Evolutionary conservation across 2,888 invertebrate genomes (phyloP).

Genomic region (Stenotaenia linearis): DNA sequence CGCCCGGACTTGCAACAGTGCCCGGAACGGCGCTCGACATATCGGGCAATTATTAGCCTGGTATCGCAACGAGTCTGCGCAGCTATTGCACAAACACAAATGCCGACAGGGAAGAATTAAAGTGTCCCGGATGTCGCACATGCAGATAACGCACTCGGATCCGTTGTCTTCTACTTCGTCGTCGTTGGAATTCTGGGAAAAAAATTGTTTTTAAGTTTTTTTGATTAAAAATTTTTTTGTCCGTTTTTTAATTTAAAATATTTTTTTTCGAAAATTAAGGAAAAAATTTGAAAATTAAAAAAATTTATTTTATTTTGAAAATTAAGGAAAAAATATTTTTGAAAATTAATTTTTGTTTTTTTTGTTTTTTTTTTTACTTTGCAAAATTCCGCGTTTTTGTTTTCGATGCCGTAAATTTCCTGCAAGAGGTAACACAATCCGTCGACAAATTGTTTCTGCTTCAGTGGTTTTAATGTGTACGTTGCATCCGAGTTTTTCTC

Average conservation of each 20-base stretch:
- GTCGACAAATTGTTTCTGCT: slow-evolving; percentile 96
- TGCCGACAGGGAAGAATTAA: slow-evolving; percentile 95
- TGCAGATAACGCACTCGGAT: slow-evolving; percentile 98
- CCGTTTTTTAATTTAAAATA: no score
- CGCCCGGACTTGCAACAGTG: slow-evolving; percentile 89
- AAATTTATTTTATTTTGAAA: no score
- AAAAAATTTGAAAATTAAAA: no score
- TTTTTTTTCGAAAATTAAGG: no score
- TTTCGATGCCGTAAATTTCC: slow-evolving; percentile 99
- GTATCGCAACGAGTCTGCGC: slow-evolving; percentile 93
- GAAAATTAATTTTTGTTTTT: no score
- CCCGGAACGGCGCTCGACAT: slow-evolving; percentile 96
- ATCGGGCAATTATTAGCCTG: slow-evolving; percentile 99
- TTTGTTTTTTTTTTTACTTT: slow-evolving; percentile 46
- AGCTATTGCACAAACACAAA: slow-evolving; percentile 92
- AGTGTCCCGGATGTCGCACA: slow-evolving; percentile 96
- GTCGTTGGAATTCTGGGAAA: slow-evolving; percentile 55
- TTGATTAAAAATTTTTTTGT: no score
- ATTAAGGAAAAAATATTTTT: no score
- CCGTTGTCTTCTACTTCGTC: slow-evolving; percentile 90
- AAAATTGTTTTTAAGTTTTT: background rate
- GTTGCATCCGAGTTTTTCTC: slow-evolving; percentile 84
- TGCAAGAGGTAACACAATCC: slow-evolving; percentile 94
- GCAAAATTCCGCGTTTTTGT: slow-evolving; percentile 73
- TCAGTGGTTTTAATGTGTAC: slow-evolving; percentile 84